These are phyloP conservation scores for Stomorhina lunata DNA, from an alignment of 2,888 invertebrate genomes.

Conservation along the genomic window DNA sequence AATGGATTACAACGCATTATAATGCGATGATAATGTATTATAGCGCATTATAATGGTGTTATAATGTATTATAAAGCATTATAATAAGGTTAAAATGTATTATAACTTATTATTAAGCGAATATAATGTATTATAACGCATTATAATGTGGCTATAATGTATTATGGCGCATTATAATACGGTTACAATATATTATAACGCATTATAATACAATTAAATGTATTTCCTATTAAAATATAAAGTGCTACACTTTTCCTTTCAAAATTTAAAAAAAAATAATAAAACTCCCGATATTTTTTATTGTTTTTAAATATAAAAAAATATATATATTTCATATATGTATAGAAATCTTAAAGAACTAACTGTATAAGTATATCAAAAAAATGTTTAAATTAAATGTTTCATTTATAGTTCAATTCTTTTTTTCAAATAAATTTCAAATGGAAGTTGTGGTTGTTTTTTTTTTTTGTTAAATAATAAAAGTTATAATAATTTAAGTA, in stretches of 20 bases:
- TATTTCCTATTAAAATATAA: no score
- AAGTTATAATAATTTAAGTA: slow-evolving; percentile 7
- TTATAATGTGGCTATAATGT: no score
- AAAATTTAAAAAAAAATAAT: not conserved
- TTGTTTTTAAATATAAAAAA: slow-evolving; percentile 66
- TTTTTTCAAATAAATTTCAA: not conserved
- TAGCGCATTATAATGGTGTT: no score
- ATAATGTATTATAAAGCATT: no score
- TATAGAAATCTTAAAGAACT: slow-evolving; percentile 1
- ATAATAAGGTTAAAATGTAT: no score
- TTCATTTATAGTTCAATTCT: not conserved
- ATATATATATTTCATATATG: slow-evolving; percentile 37
- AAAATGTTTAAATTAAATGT: slow-evolving; percentile 1
- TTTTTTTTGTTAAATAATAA: not conserved
- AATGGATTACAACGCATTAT: no score
- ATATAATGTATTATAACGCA: no score
- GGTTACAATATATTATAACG: no score
- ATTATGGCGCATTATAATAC: no score
- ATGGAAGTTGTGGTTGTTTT: slow-evolving; percentile 16
- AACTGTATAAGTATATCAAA: not conserved
- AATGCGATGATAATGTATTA: no score
- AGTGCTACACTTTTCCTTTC: slow-evolving; percentile 68
- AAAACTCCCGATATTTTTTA: slow-evolving; percentile 22
- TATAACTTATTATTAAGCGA: no score
- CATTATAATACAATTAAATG: no score